Evolutionary conservation across 2,113 vertebrate genomes (phyloP), one percentile per base, ranked within the genome.

Genomic region (Phalacrocorax aristotelis): DNA sequence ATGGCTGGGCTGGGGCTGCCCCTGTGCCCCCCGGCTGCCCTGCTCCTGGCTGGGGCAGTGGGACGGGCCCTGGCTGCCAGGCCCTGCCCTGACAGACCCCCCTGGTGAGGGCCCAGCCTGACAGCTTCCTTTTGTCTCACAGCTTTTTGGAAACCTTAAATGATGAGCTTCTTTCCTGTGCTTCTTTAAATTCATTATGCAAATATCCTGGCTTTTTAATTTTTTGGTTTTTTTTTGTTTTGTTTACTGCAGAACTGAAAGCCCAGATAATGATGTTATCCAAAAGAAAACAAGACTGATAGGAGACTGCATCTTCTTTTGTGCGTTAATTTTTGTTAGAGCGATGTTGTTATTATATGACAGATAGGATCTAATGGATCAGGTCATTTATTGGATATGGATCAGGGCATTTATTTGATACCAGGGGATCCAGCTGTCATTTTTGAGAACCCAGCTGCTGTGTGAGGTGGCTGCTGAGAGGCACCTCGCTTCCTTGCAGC

Each of bases 11-110:
- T 30, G 40, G 16, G 32, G 15, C 70, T 90, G 34, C 8, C 38
- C 11, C 15, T 1, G 25, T 36, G 46, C 2, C 27, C 29, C 40
- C 1, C 1, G 0, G 15, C 76, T 30, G n/a, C 42, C 58, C 18
- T 5, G 26, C 27, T 46, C 7, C 34, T 29, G 40, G 62, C 25
- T 40, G 57, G n/a, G 19, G 20, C 1, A 5, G 11, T 62, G 25
- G 36, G 22, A 30, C 10, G 15, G 30, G 32, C 27, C 54, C n/a
- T 32, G 30, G 20, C n/a, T n/a, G 34, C 22, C 11, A 13, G 48
- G 13, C 13, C 29, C 19, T 46, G 44, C 20, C 61, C 38, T 36
- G 40, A 25, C 38, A 62, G 62, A 30, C 15, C 18, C 22, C n/a
- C 22, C 6, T 6, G 32, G n/a, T 30, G 25, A 76, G 10, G 7